Conservation (phyloP, 37 sponge, comb jelly and placozoan species). For the Ianthella basta region DNA sequence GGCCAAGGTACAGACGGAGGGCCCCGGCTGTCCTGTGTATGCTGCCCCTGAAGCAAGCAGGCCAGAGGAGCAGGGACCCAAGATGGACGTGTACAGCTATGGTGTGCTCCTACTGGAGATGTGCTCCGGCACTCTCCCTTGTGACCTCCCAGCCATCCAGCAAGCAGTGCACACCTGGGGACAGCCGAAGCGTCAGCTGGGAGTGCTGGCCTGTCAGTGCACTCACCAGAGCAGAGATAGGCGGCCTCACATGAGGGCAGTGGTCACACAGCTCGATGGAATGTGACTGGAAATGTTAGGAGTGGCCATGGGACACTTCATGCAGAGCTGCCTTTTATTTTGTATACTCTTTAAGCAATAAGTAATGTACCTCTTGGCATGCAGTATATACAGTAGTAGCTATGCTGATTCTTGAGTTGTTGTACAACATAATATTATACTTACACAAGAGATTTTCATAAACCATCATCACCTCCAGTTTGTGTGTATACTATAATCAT, state of each 20-base stretch:
- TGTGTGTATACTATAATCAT: too few species aligned
- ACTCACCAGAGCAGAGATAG: neutral
- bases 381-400: too few species aligned
- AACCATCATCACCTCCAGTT: too few species aligned
- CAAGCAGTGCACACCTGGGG: neutral
- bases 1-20: constrained; percentile 29
- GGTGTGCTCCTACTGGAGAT: constrained; percentile 72
- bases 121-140: constrained; percentile 31
- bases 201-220: constrained; percentile 1
- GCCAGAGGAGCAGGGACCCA: constrained; percentile 45
- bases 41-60: constrained; percentile 69
- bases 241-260: neutral
- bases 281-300: neutral
- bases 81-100: constrained; percentile 83
- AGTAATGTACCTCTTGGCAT: too few species aligned
- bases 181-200: neutral
- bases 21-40: constrained; percentile 70
- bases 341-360: too few species aligned
- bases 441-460: too few species aligned
- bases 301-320: too few species aligned
- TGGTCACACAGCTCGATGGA: neutral
- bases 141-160: neutral
- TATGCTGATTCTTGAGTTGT: too few species aligned
- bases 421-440: too few species aligned
- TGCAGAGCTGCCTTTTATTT: too few species aligned